phyloP scores from a whole-genome alignment of 2,113 vertebrate species.

The Indicator indicator region DNA sequence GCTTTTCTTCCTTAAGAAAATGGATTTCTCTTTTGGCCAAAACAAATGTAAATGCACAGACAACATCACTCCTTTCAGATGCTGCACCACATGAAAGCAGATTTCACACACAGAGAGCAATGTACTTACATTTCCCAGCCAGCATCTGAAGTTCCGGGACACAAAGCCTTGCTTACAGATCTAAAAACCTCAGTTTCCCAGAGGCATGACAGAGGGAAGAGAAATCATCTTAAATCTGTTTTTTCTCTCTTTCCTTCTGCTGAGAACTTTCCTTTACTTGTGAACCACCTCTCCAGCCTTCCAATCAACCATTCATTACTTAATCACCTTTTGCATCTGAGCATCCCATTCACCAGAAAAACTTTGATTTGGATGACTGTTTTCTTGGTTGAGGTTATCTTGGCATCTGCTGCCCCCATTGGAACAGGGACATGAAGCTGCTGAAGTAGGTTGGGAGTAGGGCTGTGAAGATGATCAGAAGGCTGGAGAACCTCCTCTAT shows the following conservation, averaged over 20 bases:
- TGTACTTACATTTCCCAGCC: not conserved
- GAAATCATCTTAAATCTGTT: not conserved
- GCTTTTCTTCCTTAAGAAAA: not conserved
- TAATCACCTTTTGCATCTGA: conserved; percentile 35
- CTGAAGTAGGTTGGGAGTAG: no score
- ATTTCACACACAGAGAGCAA: not conserved
- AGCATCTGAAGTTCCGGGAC: not conserved
- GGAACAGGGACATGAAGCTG: no score
- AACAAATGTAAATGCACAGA: not conserved
- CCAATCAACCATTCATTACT: conserved; percentile 30
- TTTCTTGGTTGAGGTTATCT: not conserved
- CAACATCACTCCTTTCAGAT: not conserved
- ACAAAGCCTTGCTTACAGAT: not conserved
- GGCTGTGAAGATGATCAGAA: no score
- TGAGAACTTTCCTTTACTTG: conserved; percentile 8
- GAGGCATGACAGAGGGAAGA: not conserved
- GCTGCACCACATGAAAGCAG: not conserved
- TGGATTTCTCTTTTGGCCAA: not conserved
- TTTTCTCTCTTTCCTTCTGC: not conserved
- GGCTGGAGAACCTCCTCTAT: no score
- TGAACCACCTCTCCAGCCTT: not conserved
- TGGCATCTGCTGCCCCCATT: not conserved
- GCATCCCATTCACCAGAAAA: not conserved
- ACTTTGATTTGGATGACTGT: not conserved
- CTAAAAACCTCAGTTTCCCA: not conserved